Conservation (phyloP, 2,797 vertebrate species). For the Hybognathus amarus region DNA sequence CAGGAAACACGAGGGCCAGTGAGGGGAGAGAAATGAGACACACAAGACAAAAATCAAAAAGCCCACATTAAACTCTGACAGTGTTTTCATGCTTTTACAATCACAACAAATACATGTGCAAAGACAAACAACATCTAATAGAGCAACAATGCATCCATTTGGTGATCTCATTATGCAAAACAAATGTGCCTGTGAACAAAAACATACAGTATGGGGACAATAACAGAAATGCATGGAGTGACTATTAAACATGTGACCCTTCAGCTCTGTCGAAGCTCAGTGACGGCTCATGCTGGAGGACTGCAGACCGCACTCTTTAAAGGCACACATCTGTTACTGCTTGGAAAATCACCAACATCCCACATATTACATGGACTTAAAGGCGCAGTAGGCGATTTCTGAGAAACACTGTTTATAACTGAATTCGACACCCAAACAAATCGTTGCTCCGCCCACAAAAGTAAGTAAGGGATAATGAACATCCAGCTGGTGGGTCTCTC, state of each 20-base stretch:
- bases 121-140: conserved; percentile 74
- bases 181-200: conserved; percentile 28
- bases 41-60: conserved; percentile 77
- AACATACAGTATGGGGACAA: conserved; percentile 15
- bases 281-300: conserved; percentile 11
- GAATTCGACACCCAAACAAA: not conserved
- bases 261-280: conserved; percentile 2
- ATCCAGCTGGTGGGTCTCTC: too few species aligned
- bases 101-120: conserved; percentile 64
- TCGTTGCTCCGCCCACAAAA: not conserved
- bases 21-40: conserved; percentile 61
- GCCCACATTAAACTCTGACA: conserved; percentile 82
- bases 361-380: not conserved
- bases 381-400: not conserved
- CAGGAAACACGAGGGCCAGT: conserved; percentile 66
- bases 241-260: not conserved
- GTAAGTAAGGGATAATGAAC: too few species aligned
- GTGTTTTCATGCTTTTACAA: conserved; percentile 80
- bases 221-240: conserved; percentile 10
- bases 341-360: not conserved
- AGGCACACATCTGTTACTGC: conserved; percentile 28
- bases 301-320: conserved; percentile 7
- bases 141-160: conserved; percentile 68
- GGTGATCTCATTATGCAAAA: conserved; percentile 61
- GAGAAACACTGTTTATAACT: not conserved